A percentile compares a stretch with the other conserved stretches of the same genome.
Conservation (phyloP, 2,113 vertebrate genomes). For the Malurus alboscapulatus region DNA sequence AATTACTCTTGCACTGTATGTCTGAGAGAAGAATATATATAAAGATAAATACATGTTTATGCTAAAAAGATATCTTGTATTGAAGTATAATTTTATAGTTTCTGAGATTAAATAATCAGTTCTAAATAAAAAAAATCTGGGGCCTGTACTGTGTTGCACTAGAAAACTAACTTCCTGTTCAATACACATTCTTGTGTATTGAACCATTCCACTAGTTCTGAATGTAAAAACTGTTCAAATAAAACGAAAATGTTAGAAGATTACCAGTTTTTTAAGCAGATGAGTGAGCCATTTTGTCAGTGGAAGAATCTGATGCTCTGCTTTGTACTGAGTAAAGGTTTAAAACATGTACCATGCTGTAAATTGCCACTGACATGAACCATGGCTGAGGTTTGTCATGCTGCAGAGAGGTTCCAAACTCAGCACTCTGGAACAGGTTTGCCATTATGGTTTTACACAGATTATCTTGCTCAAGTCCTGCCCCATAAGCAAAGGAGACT, state of each 20-base stretch:
- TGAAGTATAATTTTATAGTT: conserved; percentile 1
- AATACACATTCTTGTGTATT: accelerated
- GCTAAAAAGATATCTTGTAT: background rate
- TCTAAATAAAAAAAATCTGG: background rate
- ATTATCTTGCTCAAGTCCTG: background rate
- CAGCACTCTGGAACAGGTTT: background rate
- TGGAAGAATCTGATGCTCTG: background rate
- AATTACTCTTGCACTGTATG: background rate
- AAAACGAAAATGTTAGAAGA: background rate
- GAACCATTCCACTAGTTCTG: background rate
- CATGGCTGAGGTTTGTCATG: background rate
- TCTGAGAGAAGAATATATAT: background rate
- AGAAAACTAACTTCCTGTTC: background rate
- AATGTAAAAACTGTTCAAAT: conserved; percentile 15
- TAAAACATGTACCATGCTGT: background rate
- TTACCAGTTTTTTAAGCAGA: background rate
- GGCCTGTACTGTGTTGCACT: background rate
- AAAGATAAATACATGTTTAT: background rate
- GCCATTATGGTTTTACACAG: background rate
- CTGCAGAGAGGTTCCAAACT: background rate
- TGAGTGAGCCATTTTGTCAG: background rate
- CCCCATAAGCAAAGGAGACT: background rate
- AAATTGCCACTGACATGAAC: background rate
- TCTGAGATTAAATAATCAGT: background rate
- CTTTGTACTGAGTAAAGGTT: background rate